Conservation (phyloP, 2,888 invertebrate genomes). For the Herminia tarsipennalis region DNA sequence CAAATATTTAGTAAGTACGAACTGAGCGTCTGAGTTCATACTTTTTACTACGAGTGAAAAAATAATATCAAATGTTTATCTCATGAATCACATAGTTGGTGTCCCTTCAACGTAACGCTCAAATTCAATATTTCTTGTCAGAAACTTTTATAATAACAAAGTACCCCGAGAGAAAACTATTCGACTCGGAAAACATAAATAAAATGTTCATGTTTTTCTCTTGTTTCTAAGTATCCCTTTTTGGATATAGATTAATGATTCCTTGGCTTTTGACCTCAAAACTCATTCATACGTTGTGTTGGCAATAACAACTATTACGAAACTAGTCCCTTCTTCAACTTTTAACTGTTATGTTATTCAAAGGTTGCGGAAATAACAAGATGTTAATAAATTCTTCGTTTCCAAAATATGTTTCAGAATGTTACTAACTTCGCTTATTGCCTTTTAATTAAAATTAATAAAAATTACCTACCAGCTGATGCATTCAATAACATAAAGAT, state of each 20-base stretch:
- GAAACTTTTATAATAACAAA: slow-evolving; percentile 7
- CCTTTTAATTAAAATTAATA: no score
- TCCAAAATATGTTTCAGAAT: no score
- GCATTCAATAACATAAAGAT: no score
- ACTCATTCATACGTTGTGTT: slow-evolving; percentile 12
- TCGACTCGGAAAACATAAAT: slow-evolving; percentile 5
- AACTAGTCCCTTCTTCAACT: slow-evolving; percentile 24
- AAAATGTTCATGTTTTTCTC: slow-evolving; percentile 9
- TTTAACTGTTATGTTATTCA: slow-evolving; percentile 23
- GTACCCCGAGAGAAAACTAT: background rate
- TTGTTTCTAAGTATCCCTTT: slow-evolving; percentile 7
- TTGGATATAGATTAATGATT: slow-evolving; percentile 5
- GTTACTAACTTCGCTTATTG: no score
- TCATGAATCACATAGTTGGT: no score
- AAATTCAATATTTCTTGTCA: background rate
- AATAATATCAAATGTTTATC: no score
- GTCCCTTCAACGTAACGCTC: background rate
- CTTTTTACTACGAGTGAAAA: no score
- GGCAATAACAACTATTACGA: slow-evolving; percentile 27
- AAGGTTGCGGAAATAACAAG: slow-evolving; percentile 35
- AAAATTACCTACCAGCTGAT: no score
- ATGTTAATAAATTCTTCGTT: slow-evolving; percentile 35
- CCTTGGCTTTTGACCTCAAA: slow-evolving; percentile 1
- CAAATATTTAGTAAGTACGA: no score
- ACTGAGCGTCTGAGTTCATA: background rate